Conservation (phyloP, 2,113 vertebrate genomes). For the Jacana jacana region DNA sequence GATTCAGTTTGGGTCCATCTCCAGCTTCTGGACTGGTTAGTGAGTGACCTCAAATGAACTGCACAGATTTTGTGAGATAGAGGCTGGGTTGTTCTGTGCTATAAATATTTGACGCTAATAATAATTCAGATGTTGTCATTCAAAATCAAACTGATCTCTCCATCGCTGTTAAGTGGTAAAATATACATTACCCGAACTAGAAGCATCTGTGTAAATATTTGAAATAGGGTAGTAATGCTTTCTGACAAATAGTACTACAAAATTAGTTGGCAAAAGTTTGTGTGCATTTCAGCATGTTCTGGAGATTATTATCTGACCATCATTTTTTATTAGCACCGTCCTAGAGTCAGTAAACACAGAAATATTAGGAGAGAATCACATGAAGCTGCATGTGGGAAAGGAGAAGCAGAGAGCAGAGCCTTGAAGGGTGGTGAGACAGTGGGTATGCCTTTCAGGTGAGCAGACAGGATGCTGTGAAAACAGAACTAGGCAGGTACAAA, state of each 20-base stretch:
- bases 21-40: background rate
- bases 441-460: background rate
- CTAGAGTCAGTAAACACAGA: background rate
- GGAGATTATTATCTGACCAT: background rate
- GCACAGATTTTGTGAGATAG: background rate
- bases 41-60: slow-evolving; percentile 19
- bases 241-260: background rate
- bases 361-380: background rate
- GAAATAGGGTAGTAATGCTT: background rate
- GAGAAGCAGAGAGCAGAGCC: background rate
- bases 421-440: background rate
- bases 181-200: background rate
- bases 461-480: background rate
- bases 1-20: background rate
- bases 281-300: background rate
- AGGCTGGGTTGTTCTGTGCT: background rate
- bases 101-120: background rate
- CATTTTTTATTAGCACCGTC: background rate
- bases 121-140: background rate
- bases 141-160: background rate
- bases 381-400: background rate
- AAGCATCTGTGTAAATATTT: slow-evolving; percentile 28
- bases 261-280: background rate
- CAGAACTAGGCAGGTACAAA: background rate
- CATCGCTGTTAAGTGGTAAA: background rate